Percentiles rank a stretch among this genome's conserved stretches.
Evolutionary conservation across 2,797 vertebrate genomes (phyloP).

Genomic region (Capromys pilorides): DNA sequence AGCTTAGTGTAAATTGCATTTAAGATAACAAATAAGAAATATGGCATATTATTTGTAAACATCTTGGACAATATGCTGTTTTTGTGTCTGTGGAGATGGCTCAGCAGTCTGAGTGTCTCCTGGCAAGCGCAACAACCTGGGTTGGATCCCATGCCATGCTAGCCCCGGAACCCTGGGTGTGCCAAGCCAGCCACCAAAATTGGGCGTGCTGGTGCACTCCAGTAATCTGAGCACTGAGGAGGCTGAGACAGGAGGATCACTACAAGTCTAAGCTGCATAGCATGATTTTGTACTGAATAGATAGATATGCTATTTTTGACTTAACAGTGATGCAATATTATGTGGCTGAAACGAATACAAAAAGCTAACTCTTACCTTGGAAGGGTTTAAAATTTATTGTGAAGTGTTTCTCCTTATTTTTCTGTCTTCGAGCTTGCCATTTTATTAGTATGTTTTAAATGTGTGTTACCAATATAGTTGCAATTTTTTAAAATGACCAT

Average conservation of each 20-base stretch:
- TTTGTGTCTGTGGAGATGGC: no score
- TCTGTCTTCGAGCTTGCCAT: conserved; percentile 63
- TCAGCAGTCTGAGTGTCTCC: no score
- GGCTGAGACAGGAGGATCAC: no score
- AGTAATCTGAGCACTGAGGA: no score
- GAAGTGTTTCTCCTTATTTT: conserved; percentile 67
- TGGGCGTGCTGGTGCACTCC: no score
- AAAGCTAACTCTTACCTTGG: conserved; percentile 67
- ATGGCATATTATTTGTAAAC: conserved; percentile 85
- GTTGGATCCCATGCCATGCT: no score
- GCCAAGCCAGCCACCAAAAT: no score
- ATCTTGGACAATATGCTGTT: conserved; percentile 72
- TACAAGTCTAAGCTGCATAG: no score
- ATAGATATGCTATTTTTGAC: conserved; percentile 75
- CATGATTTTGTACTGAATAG: no score
- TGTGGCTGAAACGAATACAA: conserved; percentile 71
- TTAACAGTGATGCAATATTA: conserved; percentile 73
- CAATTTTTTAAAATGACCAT: conserved; percentile 56
- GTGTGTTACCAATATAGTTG: conserved; percentile 69
- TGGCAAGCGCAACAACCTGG: no score
- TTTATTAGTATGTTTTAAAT: conserved; percentile 69
- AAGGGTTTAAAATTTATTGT: conserved; percentile 67
- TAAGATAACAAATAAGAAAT: conserved; percentile 97
- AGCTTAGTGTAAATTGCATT: conserved; percentile 96
- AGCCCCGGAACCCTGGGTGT: no score